These are phyloP conservation scores for Desoria tigrina DNA, from an alignment of 2,888 invertebrate species.

Conservation along the genomic window DNA sequence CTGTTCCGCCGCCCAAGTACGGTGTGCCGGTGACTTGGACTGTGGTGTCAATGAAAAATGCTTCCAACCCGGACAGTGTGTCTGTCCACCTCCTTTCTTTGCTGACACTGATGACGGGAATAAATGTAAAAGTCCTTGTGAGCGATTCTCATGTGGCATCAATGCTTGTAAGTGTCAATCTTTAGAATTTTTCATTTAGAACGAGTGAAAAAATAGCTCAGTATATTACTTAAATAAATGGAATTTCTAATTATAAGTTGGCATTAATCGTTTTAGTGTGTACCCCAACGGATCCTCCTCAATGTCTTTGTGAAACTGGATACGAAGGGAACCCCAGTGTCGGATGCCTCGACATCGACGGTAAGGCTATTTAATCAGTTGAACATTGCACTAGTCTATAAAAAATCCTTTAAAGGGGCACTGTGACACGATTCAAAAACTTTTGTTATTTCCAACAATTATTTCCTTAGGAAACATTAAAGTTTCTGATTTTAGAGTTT, in stretches of 20 bases:
- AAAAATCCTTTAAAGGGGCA: neutral
- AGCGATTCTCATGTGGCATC: constrained; percentile 84
- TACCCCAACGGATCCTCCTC: constrained; percentile 81
- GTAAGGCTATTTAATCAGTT: neutral
- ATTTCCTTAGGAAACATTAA: no score
- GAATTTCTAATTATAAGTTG: no score
- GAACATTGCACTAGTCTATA: neutral
- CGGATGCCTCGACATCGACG: constrained; percentile 65
- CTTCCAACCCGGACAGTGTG: constrained; percentile 85
- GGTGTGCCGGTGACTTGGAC: constrained; percentile 78
- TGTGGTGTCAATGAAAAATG: constrained; percentile 86
- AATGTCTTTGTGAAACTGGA: constrained; percentile 81
- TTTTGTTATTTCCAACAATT: no score
- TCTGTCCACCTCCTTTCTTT: constrained; percentile 88
- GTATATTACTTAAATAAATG: no score
- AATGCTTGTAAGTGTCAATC: no score
- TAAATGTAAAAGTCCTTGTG: constrained; percentile 88
- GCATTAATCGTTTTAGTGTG: no score
- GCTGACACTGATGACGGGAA: constrained; percentile 78
- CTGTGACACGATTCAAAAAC: neutral
- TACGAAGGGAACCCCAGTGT: constrained; percentile 82
- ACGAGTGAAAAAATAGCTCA: no score
- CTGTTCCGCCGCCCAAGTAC: constrained; percentile 78
- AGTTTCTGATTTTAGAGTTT: no score
- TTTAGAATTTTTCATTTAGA: no score